Base-by-base conservation (phyloP, 2,888 invertebrate genomes). In the Zygaena filipendulae region DNA sequence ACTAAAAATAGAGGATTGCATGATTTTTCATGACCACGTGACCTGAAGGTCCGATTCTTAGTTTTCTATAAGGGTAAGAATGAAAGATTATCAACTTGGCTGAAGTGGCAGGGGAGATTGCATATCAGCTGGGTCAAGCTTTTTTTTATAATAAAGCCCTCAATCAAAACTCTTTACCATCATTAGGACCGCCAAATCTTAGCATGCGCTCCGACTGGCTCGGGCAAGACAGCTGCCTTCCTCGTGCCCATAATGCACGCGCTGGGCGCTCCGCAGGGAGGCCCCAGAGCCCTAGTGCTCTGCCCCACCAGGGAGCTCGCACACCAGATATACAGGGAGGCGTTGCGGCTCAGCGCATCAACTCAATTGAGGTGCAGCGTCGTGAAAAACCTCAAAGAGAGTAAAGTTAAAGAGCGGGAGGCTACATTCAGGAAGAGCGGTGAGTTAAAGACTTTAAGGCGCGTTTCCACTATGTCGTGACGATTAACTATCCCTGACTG, bases 151-250 rank as follows among this genome's bases (percentile, higher is more conserved):
- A n/a, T n/a, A n/a, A n/a, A n/a, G n/a, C n/a, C n/a, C n/a, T n/a
- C n/a, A n/a, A n/a, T n/a, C n/a, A n/a, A n/a, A n/a, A n/a, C n/a
- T n/a, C n/a, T n/a, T n/a, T n/a, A n/a, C n/a, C n/a, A n/a, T n/a
- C n/a, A n/a, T n/a, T n/a, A 90, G 85, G 85, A 86, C 21, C 83
- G 93, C 26, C 91, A 96, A 57, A 68, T 97, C 16, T 82, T 98
- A 48, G 96, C 95, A 0, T 95, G 95, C 61, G 98, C 98, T 0
- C 97, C 97, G 0, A 99, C 98, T 0, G 98, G 98, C 2, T 97
- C 96, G 1, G 98, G 98, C 5, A 98, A 98, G 75, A 99, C 98
- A 0, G 90, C 94, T 1, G 95, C 97, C 0, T 98, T 97, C 68
- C 80, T 97, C 0, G 60, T 97, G 3, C 98, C 98, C 0, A 81